phyloP scores from a whole-genome alignment of 2,797 vertebrate genomes.

The Novumbra hubbsi region DNA sequence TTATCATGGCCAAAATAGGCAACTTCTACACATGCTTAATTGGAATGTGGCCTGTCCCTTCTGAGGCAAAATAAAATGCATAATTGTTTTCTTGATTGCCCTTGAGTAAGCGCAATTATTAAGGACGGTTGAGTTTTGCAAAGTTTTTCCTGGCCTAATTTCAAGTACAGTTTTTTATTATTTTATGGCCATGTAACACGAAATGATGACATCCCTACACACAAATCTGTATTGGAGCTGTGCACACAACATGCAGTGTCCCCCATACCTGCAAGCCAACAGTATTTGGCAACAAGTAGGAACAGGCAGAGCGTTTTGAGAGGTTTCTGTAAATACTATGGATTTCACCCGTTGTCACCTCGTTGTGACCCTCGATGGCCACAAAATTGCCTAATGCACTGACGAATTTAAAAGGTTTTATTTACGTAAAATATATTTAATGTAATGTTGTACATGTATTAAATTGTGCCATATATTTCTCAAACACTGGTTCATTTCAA shows the following conservation, averaged over 20 bases:
- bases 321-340: neutral
- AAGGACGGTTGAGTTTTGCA: neutral
- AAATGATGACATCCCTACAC: constrained; percentile 10
- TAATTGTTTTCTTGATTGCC: no score
- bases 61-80: neutral
- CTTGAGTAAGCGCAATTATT: no score
- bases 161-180: neutral
- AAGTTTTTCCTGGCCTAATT: neutral
- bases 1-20: neutral
- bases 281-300: neutral
- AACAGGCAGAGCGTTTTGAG: neutral
- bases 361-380: neutral
- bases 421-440: neutral
- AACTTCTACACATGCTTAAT: neutral
- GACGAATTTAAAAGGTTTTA: neutral
- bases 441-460: neutral
- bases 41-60: neutral
- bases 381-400: neutral
- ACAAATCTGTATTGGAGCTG: constrained; percentile 1
- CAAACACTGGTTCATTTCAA: neutral
- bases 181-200: neutral
- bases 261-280: neutral
- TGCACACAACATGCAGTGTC: neutral
- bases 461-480: neutral
- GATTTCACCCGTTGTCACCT: neutral